phyloP scores from a whole-genome alignment of 2,797 vertebrate species.

The Tauraco hartlaubi region DNA sequence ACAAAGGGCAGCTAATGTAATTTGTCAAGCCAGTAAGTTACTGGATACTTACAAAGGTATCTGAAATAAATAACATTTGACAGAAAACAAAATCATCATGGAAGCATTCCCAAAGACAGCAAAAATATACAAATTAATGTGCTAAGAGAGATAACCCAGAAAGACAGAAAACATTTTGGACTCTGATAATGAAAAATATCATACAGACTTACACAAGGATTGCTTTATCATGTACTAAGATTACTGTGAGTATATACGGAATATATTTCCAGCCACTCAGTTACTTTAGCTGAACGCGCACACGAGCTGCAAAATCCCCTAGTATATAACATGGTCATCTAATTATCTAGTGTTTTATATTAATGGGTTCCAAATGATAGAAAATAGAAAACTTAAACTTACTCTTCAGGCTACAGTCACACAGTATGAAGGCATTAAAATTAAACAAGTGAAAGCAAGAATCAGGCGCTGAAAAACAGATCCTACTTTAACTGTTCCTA shows the following conservation, averaged over 20 bases:
- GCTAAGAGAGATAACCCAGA: not conserved
- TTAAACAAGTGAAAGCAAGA: not conserved
- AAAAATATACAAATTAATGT: not conserved
- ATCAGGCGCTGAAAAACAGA: not conserved
- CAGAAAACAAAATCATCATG: not conserved
- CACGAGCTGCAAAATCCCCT: not conserved
- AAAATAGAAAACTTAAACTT: not conserved
- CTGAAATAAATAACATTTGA: not conserved
- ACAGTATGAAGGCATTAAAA: not conserved
- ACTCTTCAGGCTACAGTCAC: not conserved
- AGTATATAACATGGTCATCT: not conserved
- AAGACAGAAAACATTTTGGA: not conserved
- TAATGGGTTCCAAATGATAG: not conserved
- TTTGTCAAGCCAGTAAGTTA: not conserved
- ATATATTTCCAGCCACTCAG: not conserved
- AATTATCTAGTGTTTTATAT: not conserved
- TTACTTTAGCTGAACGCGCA: not conserved
- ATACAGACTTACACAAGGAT: not conserved
- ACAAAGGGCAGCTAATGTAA: not conserved
- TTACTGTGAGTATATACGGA: not conserved
- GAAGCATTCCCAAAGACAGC: not conserved
- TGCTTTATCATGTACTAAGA: not conserved
- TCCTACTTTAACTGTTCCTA: not conserved
- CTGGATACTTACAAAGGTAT: not conserved
- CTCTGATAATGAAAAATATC: not conserved